Conservation (phyloP, 2,888 invertebrate genomes). For the Rhingia campestris region DNA sequence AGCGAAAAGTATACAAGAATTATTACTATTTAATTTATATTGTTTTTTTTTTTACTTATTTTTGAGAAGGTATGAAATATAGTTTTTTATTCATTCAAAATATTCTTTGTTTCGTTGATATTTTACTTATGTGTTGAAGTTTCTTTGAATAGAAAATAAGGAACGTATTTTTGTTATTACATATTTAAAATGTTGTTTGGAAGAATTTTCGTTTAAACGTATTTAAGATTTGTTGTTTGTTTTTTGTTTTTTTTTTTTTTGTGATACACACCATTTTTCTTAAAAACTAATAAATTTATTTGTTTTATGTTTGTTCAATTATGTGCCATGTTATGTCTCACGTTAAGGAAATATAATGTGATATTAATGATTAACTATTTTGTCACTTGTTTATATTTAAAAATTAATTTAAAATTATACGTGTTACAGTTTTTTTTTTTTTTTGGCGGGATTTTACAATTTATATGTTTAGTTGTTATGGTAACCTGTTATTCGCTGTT, state of each 20-base stretch:
- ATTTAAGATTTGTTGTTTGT: conserved; percentile 7
- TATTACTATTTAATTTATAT: conserved; percentile 19
- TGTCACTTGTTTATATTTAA: background rate
- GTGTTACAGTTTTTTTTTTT: background rate
- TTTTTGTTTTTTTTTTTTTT: conserved; percentile 17
- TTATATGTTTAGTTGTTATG: conserved; percentile 11
- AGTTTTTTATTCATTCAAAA: conserved; percentile 7
- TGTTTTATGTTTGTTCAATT: conserved; percentile 9
- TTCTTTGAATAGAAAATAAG: conserved; percentile 56
- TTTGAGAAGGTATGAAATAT: conserved; percentile 39
- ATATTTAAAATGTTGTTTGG: conserved; percentile 34
- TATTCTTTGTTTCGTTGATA: conserved; percentile 47
- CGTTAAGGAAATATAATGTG: conserved; percentile 13
- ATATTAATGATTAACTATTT: background rate
- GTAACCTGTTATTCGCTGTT: conserved; percentile 19
- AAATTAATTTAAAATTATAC: conserved; percentile 6
- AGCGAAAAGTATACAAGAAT: conserved; percentile 35
- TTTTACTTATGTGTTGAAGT: conserved; percentile 40
- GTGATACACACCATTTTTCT: conserved; percentile 15
- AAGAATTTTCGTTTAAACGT: conserved; percentile 27
- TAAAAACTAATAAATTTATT: conserved; percentile 4
- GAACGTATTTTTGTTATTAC: conserved; percentile 47
- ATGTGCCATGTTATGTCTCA: conserved; percentile 7
- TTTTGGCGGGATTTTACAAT: conserved; percentile 34
- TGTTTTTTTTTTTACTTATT: conserved; percentile 5